These are phyloP conservation scores for Trachelus iudaicus DNA, from an alignment of 2,888 invertebrate species.

Conservation along the genomic window DNA sequence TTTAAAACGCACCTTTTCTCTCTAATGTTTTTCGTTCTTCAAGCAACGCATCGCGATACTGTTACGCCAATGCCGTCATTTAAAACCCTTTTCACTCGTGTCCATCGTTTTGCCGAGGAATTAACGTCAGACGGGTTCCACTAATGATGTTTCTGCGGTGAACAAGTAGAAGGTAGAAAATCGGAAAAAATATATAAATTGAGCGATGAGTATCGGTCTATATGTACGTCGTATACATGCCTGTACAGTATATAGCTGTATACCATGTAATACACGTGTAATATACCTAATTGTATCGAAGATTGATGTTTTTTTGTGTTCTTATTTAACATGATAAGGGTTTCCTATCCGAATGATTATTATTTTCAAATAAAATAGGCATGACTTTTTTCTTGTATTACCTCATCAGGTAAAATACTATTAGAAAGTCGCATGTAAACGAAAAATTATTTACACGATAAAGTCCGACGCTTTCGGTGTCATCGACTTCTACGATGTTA, in stretches of 20 bases:
- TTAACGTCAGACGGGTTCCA: background rate
- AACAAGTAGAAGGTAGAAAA: background rate
- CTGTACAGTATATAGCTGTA: background rate
- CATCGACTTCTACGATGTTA: background rate
- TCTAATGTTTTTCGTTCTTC: background rate
- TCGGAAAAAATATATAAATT: background rate
- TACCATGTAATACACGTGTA: background rate
- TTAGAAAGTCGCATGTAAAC: background rate
- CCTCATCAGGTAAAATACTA: background rate
- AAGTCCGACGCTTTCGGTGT: background rate
- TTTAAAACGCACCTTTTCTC: background rate
- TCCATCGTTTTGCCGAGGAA: background rate
- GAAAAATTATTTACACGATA: background rate
- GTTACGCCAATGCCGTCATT: background rate
- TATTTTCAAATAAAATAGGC: background rate
- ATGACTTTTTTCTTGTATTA: background rate
- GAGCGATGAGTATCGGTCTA: background rate
- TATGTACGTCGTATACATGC: background rate
- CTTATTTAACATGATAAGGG: background rate
- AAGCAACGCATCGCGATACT: background rate
- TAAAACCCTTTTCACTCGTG: background rate
- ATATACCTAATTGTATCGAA: background rate
- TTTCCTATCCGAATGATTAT: background rate
- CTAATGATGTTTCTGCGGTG: background rate
- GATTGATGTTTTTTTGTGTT: background rate